Evolutionary conservation across 2,888 invertebrate species (phyloP).

Genomic region (Aphodius granarius): DNA sequence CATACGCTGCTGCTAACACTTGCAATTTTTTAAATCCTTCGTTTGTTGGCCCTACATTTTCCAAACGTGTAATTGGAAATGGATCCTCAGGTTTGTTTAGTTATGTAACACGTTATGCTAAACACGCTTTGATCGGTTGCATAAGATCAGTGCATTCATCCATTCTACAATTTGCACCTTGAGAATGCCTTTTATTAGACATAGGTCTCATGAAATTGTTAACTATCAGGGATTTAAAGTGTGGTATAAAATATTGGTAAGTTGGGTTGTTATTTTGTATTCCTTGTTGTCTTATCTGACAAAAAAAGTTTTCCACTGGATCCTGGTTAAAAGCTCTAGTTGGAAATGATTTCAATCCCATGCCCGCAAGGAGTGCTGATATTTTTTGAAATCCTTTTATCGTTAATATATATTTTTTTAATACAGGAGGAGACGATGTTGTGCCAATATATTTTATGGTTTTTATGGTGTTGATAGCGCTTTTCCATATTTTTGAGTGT

Average conservation of each 20-base stretch:
- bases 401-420: background rate
- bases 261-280: background rate
- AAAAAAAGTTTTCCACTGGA: background rate
- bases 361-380: background rate
- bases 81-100: background rate
- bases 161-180: background rate
- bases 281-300: background rate
- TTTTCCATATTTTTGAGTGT: background rate
- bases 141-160: background rate
- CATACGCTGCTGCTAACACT: background rate
- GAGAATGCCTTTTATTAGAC: background rate
- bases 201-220: background rate
- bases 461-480: background rate
- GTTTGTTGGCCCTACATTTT: background rate
- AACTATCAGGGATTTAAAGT: background rate
- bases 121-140: background rate
- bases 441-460: background rate
- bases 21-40: background rate
- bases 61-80: background rate
- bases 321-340: background rate
- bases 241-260: background rate
- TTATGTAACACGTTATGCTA: background rate
- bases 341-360: background rate
- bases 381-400: background rate
- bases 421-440: background rate